Conservation (phyloP, 2,888 invertebrate species). For the Rhagophthalmus giganteus region DNA sequence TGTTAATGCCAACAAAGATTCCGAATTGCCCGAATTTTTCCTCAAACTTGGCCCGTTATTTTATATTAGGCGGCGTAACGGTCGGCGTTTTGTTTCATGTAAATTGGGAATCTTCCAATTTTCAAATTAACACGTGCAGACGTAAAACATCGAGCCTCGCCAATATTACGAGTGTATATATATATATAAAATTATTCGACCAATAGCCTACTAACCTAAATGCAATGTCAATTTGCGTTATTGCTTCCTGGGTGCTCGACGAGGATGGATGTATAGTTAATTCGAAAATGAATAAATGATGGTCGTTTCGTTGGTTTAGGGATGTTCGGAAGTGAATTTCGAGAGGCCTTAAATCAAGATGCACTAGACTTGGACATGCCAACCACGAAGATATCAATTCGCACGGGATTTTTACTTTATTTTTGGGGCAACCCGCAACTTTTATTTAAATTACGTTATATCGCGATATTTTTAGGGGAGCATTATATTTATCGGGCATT, state of each 20-base stretch:
- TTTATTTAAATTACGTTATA: too few species aligned
- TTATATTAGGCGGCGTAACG: too few species aligned
- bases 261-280: conserved; percentile 21
- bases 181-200: conserved; percentile 37
- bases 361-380: conserved; percentile 1
- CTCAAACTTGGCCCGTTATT: too few species aligned
- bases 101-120: not conserved
- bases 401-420: too few species aligned
- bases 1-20: too few species aligned
- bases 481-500: too few species aligned
- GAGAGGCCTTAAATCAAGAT: conserved; percentile 15
- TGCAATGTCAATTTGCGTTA: conserved; percentile 31
- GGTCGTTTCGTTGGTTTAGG: conserved; percentile 10
- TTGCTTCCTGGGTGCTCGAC: conserved; percentile 15
- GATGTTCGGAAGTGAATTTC: conserved; percentile 8
- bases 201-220: conserved; percentile 38
- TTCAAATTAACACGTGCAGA: not conserved
- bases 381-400: not conserved
- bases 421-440: too few species aligned
- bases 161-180: too few species aligned
- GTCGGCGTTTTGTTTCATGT: not conserved
- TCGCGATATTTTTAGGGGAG: too few species aligned
- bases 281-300: conserved; percentile 22
- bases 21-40: too few species aligned
- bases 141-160: conserved; percentile 17